Percentiles rank a stretch among this genome's conserved stretches.
Conservation (phyloP, 2,888 invertebrate genomes). For the Ptychoptera contaminata region DNA sequence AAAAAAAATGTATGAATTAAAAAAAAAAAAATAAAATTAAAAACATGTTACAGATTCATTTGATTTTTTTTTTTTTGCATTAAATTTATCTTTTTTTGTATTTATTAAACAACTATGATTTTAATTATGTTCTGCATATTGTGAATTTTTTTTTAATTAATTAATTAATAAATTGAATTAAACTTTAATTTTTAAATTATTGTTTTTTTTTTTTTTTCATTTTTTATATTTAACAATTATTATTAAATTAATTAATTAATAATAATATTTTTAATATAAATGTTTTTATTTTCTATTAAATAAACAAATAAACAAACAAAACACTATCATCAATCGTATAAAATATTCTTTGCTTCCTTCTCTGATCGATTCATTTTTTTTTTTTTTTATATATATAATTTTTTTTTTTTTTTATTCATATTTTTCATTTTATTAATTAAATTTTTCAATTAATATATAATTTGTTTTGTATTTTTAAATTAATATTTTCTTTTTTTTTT, state of each 20-base stretch:
- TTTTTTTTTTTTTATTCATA: conserved; percentile 20
- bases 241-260: conserved; percentile 1
- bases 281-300: conserved; percentile 24
- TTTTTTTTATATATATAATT: no score
- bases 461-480: conserved; percentile 18
- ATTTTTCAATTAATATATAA: conserved; percentile 28
- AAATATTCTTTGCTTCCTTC: no score
- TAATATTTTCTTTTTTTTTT: conserved; percentile 8
- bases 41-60: conserved; percentile 2
- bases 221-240: conserved; percentile 1
- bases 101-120: conserved; percentile 3
- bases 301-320: conserved; percentile 7
- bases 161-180: neutral
- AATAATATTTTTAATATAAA: conserved; percentile 4
- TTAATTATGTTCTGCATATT: conserved; percentile 17
- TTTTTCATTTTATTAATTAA: conserved; percentile 26
- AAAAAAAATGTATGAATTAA: conserved; percentile 5
- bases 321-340: no score
- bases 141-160: conserved; percentile 10
- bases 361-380: no score
- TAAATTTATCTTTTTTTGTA: conserved; percentile 4
- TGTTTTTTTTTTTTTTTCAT: conserved; percentile 7
- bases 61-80: conserved; percentile 5
- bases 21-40: conserved; percentile 3
- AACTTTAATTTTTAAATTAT: conserved; percentile 4